Evolutionary conservation across 2,797 vertebrate genomes (phyloP).

Genomic region (Gambusia yucatana): DNA sequence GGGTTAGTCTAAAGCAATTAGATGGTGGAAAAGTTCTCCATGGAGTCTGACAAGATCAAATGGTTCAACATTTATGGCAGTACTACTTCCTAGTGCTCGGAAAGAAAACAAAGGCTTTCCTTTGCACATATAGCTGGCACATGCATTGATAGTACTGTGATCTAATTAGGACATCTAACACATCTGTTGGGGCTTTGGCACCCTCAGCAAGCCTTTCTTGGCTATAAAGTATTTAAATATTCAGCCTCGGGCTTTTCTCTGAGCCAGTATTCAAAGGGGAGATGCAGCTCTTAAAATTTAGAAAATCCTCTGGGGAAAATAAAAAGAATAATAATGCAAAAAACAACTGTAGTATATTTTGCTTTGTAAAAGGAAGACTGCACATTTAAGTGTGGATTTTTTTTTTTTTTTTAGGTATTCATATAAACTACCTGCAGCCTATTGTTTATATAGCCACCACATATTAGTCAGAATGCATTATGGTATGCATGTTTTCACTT

Average conservation of each 20-base stretch:
- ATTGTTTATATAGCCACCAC: neutral
- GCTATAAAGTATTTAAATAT: slow-evolving; percentile 23
- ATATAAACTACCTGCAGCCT: neutral
- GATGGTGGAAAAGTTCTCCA: slow-evolving; percentile 48
- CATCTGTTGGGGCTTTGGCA: slow-evolving; percentile 44
- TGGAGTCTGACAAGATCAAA: slow-evolving; percentile 60
- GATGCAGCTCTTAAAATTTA: slow-evolving; percentile 2
- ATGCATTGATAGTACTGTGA: slow-evolving; percentile 37
- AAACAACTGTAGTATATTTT: neutral
- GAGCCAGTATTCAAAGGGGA: neutral
- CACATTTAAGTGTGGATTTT: neutral
- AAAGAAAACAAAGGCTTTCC: slow-evolving; percentile 56
- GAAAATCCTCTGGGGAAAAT: slow-evolving; percentile 1
- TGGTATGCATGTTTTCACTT: neutral
- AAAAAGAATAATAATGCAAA: neutral
- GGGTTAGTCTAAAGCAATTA: slow-evolving; percentile 73
- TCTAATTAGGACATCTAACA: slow-evolving; percentile 63
- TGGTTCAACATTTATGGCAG: slow-evolving; percentile 53
- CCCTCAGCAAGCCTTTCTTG: slow-evolving; percentile 24
- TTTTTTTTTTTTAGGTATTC: neutral
- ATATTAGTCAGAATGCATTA: neutral
- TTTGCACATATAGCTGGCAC: slow-evolving; percentile 45
- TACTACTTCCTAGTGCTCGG: slow-evolving; percentile 19
- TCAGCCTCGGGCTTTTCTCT: slow-evolving; percentile 19
- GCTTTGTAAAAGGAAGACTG: neutral